A percentile compares a stretch with the other conserved stretches of the same genome.
Conservation (phyloP, 2,797 vertebrate genomes). For the Platalea minor region DNA sequence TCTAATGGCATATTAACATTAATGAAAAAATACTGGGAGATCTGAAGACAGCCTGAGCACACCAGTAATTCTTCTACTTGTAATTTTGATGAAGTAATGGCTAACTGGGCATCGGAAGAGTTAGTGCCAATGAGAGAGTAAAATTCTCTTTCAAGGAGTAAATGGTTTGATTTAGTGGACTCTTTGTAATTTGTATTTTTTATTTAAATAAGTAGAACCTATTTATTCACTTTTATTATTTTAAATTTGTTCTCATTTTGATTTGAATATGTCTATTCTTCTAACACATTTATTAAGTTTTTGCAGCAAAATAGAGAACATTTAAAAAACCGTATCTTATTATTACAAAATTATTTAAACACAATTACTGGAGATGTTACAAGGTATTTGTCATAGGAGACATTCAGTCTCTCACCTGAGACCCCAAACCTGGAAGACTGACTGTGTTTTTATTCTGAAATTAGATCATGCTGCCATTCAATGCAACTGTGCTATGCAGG, state of each 20-base stretch:
- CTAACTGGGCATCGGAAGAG: background rate
- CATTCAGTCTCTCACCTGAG: background rate
- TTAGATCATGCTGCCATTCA: background rate
- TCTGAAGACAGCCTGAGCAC: background rate
- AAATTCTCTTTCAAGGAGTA: background rate
- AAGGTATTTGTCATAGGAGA: background rate
- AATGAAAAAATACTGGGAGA: background rate
- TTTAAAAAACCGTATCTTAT: rapidly evolving
- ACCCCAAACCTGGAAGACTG: background rate
- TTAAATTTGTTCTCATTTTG: background rate
- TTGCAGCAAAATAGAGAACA: background rate
- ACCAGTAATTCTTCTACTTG: background rate
- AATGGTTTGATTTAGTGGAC: background rate
- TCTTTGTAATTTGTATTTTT: background rate
- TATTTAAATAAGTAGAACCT: background rate
- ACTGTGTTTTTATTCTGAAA: background rate
- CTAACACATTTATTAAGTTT: background rate
- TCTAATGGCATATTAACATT: slow-evolving; percentile 4
- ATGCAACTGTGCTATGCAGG: background rate
- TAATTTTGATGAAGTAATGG: background rate
- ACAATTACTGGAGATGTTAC: background rate
- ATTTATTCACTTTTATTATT: background rate
- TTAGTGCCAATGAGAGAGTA: background rate
- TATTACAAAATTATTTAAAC: background rate
- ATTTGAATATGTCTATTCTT: background rate